Percentiles rank a stretch among this genome's conserved stretches.
Conservation (phyloP, 2,797 vertebrate species). For the Sebastes hopkinsi region DNA sequence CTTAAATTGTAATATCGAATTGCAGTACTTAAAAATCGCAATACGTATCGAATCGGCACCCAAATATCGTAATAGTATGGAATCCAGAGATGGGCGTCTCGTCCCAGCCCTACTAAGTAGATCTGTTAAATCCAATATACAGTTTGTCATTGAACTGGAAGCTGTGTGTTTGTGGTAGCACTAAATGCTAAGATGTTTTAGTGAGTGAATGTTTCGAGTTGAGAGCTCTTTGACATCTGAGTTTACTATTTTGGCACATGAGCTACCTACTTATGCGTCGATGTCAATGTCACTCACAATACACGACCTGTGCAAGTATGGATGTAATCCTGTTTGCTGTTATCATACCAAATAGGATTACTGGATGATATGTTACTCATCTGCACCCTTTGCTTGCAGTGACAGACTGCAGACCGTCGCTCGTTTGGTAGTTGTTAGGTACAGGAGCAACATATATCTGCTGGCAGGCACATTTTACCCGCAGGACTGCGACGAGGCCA, state of each 20-base stretch:
- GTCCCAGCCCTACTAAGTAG: background rate
- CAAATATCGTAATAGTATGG: too few relatives aligned
- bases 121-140: conserved; percentile 28
- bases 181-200: conserved; percentile 21
- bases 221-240: conserved; percentile 27
- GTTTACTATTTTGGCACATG: conserved; percentile 27
- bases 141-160: conserved; percentile 19
- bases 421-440: conserved; percentile 28
- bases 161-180: background rate
- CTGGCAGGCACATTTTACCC: conserved; percentile 28
- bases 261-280: conserved; percentile 26
- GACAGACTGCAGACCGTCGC: conserved; percentile 46
- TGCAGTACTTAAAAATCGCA: too few relatives aligned
- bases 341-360: conserved; percentile 77
- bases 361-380: conserved; percentile 62
- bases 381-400: conserved; percentile 45
- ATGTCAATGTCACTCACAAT: conserved; percentile 46
- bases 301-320: conserved; percentile 51
- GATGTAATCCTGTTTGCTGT: conserved; percentile 74
- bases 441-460: conserved; percentile 39
- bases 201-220: background rate
- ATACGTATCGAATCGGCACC: too few relatives aligned
- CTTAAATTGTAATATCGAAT: too few relatives aligned
- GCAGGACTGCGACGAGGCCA: background rate
- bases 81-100: too few relatives aligned